phyloP scores from a whole-genome alignment of 2,113 vertebrate genomes.

The Hypanus sabinus region DNA sequence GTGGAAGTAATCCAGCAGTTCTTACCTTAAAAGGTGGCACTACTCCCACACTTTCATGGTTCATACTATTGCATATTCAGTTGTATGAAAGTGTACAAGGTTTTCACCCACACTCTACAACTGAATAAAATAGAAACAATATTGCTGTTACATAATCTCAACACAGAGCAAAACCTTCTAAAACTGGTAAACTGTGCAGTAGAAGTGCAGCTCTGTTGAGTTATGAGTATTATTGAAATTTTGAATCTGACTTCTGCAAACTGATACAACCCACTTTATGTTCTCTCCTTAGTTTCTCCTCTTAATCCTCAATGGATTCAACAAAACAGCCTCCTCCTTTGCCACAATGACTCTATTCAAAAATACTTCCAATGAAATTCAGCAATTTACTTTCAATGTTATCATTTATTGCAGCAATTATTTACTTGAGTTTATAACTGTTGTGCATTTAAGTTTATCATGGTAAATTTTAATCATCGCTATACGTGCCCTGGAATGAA shows the following conservation, averaged over 20 bases:
- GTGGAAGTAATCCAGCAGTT: neutral
- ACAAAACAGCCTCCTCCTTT: too few species aligned
- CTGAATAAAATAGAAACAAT: neutral
- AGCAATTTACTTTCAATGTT: neutral
- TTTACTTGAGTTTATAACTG: neutral
- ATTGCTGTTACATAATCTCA: neutral
- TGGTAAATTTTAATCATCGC: neutral
- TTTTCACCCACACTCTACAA: neutral
- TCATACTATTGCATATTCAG: neutral
- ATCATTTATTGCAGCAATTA: neutral
- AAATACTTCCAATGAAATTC: neutral
- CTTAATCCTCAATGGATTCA: neutral
- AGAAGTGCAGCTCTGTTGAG: neutral
- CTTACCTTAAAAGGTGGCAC: neutral
- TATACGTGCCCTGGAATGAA: neutral
- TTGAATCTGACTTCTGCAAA: neutral
- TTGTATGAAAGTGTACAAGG: neutral
- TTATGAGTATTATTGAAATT: constrained; percentile 7
- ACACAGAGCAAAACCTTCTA: neutral
- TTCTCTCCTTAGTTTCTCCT: neutral
- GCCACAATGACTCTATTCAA: too few species aligned
- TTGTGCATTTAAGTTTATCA: neutral
- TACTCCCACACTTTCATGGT: neutral
- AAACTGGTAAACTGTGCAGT: neutral
- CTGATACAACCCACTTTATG: neutral